Evolutionary conservation across 2,113 vertebrate species (phyloP), one percentile per base, ranked within the genome.

Genomic region (Colaptes auratus): DNA sequence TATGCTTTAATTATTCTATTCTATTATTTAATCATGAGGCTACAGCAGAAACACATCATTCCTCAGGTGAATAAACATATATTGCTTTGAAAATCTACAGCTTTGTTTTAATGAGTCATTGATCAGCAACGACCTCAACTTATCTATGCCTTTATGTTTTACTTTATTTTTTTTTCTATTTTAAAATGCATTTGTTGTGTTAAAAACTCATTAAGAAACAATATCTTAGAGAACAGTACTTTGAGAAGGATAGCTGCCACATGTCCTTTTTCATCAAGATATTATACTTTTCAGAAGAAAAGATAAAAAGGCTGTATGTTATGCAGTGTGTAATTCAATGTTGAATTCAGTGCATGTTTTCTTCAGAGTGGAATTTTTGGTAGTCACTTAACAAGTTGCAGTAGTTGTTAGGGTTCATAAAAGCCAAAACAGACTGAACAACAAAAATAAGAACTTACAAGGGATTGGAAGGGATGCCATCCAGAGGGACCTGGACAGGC

Each of bases 161-260:
- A 95, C 75, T 89, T 4, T 39, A 66, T 95, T 97, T 71, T 44
- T 61, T 82, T 83, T 71, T 85, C 80, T 25, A 55, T 90, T 74
- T 92, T 53, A 44, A 86, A 88, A 25, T 80, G 8, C 31, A 61
- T 72, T 80, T 67, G 12, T 36, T 75, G 36, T 69, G 28, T 86
- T 73, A 81, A 80, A 80, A 95, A 65, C 4, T 65, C 25, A 67
- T 70, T 70, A 86, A 87, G 72, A 78, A 66, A 35, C 18, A 76
- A 17, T 84, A 70, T 17, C 16, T 93, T 48, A 50, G 72, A 70
- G 44, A 67, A 39, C 27, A 60, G 10, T 77, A 59, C 23, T 59
- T 88, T 33, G 20, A 25, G 58, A 87, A 75, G 35, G 30, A 74
- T 86, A 91, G n/a, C 25, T 81, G 24, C 20, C 35, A 19, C 31